These are phyloP conservation scores for Phortica variegata DNA, from an alignment of 1,140 invertebrate genomes.

Conservation along the genomic window DNA sequence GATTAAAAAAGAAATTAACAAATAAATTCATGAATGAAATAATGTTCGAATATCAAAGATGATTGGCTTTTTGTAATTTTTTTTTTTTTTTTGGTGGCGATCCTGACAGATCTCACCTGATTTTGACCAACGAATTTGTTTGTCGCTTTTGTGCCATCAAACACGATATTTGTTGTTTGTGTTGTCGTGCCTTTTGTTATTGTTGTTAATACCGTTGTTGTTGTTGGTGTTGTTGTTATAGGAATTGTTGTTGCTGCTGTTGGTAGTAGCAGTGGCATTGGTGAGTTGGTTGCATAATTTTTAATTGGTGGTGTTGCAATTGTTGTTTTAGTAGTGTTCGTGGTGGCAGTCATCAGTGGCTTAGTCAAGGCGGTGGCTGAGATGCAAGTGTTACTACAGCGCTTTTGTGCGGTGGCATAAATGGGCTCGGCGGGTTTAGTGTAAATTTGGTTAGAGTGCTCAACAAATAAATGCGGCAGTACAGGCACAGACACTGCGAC, in stretches of 20 bases:
- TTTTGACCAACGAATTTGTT: conserved; percentile 31
- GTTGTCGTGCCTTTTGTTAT: conserved; percentile 7
- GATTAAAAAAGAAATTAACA: conserved; percentile 50
- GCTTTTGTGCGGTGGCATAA: conserved; percentile 54
- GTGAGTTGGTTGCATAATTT: conserved; percentile 1
- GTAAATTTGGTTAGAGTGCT: conserved; percentile 9
- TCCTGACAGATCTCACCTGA: conserved; percentile 11
- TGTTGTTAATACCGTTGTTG: conserved; percentile 13
- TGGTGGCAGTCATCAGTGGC: conserved; percentile 44
- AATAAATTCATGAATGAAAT: too few relatives aligned
- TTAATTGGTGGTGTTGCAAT: conserved; percentile 11
- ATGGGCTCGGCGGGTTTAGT: conserved; percentile 34
- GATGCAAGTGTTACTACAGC: conserved; percentile 34
- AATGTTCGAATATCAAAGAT: too few relatives aligned
- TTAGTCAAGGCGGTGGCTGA: conserved; percentile 38
- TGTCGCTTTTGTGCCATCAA: conserved; percentile 18
- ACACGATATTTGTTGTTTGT: conserved; percentile 7
- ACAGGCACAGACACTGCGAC: conserved; percentile 6
- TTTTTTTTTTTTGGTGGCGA: too few relatives aligned
- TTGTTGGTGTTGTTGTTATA: conserved; percentile 14
- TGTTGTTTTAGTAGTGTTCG: conserved; percentile 29
- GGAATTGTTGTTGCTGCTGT: conserved; percentile 1
- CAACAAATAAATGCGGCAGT: too few relatives aligned
- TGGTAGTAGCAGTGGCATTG: not conserved
- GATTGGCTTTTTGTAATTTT: too few relatives aligned